Conservation (phyloP, 1,140 invertebrate genomes). For the Metopolophium dirhodum region DNA sequence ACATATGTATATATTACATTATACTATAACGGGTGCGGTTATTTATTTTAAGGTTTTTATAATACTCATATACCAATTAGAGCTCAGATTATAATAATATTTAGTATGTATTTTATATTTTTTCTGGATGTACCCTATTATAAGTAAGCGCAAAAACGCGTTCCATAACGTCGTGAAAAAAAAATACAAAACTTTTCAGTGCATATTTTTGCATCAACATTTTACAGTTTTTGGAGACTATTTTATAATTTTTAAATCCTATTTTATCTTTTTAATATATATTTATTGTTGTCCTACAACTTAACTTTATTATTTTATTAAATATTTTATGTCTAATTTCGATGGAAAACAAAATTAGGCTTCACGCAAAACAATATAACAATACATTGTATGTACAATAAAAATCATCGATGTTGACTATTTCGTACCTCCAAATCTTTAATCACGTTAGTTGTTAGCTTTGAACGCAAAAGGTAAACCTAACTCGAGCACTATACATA, state of each 20-base stretch:
- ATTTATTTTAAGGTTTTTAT: no score
- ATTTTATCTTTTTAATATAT: not conserved
- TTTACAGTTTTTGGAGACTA: not conserved
- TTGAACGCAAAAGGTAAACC: not conserved
- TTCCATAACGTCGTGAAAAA: not conserved
- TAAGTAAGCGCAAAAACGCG: not conserved
- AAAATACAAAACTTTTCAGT: not conserved
- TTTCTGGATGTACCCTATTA: not conserved
- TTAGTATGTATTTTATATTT: no score
- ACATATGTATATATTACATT: no score
- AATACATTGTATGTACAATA: not conserved
- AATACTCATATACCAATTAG: no score
- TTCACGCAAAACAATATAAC: not conserved
- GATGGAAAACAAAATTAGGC: not conserved
- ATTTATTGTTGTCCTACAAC: not conserved
- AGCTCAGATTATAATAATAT: no score
- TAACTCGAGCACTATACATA: not conserved
- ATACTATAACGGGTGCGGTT: no score
- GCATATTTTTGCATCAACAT: not conserved
- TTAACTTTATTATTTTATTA: not conserved
- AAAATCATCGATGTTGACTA: not conserved
- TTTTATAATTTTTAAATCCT: not conserved
- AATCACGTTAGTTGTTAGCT: not conserved
- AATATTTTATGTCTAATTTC: not conserved
- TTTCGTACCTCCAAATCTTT: not conserved